Evolutionary conservation across 2,888 invertebrate species (phyloP).

Genomic region (Siphlonurus alternatus): DNA sequence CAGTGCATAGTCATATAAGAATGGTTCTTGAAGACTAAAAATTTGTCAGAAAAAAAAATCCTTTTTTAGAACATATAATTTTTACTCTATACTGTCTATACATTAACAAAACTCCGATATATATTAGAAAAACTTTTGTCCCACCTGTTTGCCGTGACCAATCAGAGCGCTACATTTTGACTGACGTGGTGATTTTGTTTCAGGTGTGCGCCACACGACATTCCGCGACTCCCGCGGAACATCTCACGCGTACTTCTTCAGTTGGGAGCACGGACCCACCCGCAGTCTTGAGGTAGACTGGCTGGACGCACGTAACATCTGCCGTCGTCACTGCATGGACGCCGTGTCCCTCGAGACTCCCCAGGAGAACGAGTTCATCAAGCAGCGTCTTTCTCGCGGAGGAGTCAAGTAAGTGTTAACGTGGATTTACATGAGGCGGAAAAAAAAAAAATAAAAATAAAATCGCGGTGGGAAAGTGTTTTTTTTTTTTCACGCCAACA

Average conservation of each 20-base stretch:
- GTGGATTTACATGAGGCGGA: too few species aligned
- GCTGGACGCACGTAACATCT: conserved; percentile 81
- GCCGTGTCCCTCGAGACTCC: conserved; percentile 80
- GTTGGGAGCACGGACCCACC: conserved; percentile 76
- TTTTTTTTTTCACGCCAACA: background rate
- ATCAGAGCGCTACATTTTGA: too few species aligned
- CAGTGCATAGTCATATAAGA: too few species aligned
- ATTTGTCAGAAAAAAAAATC: too few species aligned
- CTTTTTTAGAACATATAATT: too few species aligned
- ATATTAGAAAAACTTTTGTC: too few species aligned
- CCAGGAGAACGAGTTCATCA: conserved; percentile 79
- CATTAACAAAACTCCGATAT: too few species aligned
- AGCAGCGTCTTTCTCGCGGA: conserved; percentile 68
- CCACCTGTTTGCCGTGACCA: too few species aligned
- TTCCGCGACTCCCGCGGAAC: conserved; percentile 79
- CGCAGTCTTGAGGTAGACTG: conserved; percentile 72
- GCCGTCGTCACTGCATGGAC: conserved; percentile 86
- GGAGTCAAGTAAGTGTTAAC: conserved; percentile 30
- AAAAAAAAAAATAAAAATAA: background rate
- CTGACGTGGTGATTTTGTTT: too few species aligned
- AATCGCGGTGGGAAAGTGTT: background rate
- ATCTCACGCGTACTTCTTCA: conserved; percentile 84
- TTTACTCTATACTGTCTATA: too few species aligned
- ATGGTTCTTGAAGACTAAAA: too few species aligned
- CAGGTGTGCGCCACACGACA: conserved; percentile 74